Base-by-base conservation (phyloP, 2,797 vertebrate genomes). In the Botia kubotai region DNA sequence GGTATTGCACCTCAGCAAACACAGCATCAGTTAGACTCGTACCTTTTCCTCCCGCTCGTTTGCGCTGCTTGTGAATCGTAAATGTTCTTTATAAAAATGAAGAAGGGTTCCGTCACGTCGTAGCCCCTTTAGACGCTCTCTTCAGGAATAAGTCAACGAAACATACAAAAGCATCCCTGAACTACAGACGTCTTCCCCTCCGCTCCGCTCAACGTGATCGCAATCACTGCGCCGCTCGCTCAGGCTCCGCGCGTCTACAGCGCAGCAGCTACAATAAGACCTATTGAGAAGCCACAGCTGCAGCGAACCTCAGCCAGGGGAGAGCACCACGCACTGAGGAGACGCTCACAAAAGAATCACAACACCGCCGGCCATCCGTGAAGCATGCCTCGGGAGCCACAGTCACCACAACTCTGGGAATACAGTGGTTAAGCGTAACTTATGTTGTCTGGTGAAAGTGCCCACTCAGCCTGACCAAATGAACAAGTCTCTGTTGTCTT, bases 221-320 rank as follows among this genome's bases (percentile, higher is more conserved):
- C 60, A 72, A 36, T 83, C 69, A 13, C 75, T 76, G 79, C 73
- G 81, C 71, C 62, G 80, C 71, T 84, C 80, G 72, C 74, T 58
- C 80, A 58, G 76, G 60, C 67, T 81, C 79, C 75, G 82, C 76
- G 75, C 87, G 79, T 72, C 72, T 85, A 87, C 79, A 80, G 84
- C 75, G 63, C 68, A 72, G 74, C 80, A 72, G 86, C 79, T 78
- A 85, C 85, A 84, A 84, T 87, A 83, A 87, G 80, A 53, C 71
- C 86, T 83, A 85, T 87, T 86, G 87, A 90, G 86, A 85, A 91
- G 83, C 85, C 89, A 71, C 88, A 88, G 90, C 88, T 88, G 89
- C 86, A 85, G 85, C 84, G 82, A 85, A 78, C 86, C 83, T 82
- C 79, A 57, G 82, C 83, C 82, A 76, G 79, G 68, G 77, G 66